phyloP scores from a whole-genome alignment of 2,113 vertebrate species.

The Notothenia coriiceps region DNA sequence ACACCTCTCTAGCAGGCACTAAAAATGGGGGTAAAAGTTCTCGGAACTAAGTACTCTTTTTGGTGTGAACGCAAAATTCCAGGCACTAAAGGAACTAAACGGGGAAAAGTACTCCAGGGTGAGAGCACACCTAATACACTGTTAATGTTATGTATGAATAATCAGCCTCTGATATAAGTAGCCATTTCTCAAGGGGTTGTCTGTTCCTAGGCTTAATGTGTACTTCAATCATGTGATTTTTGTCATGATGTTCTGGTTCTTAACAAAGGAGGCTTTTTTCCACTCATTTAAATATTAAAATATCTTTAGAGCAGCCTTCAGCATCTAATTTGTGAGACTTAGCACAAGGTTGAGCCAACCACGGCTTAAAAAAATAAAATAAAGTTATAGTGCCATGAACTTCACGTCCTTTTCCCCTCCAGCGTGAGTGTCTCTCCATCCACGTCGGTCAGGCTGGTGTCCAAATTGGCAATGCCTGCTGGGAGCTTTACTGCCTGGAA shows the following conservation, averaged over 20 bases:
- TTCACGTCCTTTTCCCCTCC: background rate
- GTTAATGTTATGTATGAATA: no score
- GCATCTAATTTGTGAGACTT: background rate
- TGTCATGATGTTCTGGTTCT: slow-evolving; percentile 2
- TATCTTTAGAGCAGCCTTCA: background rate
- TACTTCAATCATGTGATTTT: slow-evolving; percentile 13
- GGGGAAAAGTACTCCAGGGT: no score
- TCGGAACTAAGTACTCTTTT: no score
- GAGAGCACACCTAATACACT: no score
- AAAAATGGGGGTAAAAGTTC: no score
- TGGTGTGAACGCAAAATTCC: no score
- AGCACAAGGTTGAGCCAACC: background rate
- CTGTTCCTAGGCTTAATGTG: background rate
- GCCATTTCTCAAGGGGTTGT: background rate
- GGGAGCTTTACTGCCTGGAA: slow-evolving; percentile 83
- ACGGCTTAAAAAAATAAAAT: no score
- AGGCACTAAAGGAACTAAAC: no score
- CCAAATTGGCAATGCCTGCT: slow-evolving; percentile 83
- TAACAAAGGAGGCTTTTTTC: slow-evolving; percentile 8
- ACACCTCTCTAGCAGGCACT: no score
- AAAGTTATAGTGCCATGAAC: no score
- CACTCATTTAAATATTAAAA: slow-evolving; percentile 12
- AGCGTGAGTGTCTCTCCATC: slow-evolving; percentile 83
- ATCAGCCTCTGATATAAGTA: no score
- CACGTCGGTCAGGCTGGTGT: slow-evolving; percentile 84